Conservation (phyloP, 2,888 invertebrate genomes). For the Helicoverpa assulta region DNA sequence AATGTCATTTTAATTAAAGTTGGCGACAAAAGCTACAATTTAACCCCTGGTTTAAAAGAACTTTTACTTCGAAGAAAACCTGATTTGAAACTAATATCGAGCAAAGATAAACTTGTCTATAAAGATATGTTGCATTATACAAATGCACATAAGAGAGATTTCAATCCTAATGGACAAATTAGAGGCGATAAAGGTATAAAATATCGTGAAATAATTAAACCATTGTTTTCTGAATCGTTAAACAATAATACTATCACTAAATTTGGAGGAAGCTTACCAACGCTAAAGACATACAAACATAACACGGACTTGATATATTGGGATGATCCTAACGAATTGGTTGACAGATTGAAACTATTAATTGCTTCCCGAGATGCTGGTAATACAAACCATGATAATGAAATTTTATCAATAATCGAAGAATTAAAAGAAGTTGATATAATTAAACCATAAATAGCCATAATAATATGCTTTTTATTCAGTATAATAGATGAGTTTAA, state of each 20-base stretch:
- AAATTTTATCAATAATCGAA: slow-evolving; percentile 27
- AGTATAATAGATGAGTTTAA: not conserved
- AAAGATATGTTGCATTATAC: too few relatives aligned
- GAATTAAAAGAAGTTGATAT: slow-evolving; percentile 29
- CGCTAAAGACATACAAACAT: not conserved
- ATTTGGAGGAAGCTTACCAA: slow-evolving; percentile 2
- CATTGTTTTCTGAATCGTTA: not conserved
- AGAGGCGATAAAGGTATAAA: too few relatives aligned
- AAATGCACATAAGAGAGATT: too few relatives aligned
- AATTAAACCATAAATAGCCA: slow-evolving; percentile 18
- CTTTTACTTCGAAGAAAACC: too few relatives aligned
- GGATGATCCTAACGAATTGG: not conserved
- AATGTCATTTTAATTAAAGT: too few relatives aligned
- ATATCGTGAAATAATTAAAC: too few relatives aligned
- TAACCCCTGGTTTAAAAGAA: too few relatives aligned
- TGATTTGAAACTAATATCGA: too few relatives aligned
- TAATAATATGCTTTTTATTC: not conserved
- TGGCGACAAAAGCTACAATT: too few relatives aligned
- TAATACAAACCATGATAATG: slow-evolving; percentile 11
- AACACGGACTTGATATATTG: not conserved
- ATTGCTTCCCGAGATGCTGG: not conserved
- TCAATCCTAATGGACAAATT: too few relatives aligned
- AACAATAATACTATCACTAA: not conserved
- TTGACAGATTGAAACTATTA: not conserved
- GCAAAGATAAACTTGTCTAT: too few relatives aligned